A percentile compares a stretch with the other conserved stretches of the same genome.
phyloP scores from a whole-genome alignment of 1,140 invertebrate genomes.

The Mactra quadrangularis region DNA sequence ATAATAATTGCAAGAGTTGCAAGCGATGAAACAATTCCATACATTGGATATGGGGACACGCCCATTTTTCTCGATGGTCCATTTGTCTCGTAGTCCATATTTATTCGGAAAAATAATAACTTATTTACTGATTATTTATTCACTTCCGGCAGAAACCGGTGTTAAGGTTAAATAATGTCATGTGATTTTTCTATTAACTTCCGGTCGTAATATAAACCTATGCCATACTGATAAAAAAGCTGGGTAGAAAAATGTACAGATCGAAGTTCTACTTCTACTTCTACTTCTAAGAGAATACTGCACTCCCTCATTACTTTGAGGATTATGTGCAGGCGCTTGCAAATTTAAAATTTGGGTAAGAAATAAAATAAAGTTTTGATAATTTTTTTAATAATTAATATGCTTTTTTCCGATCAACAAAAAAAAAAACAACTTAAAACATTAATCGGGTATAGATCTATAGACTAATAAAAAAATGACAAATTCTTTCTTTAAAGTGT shows the following conservation, averaged over 20 bases:
- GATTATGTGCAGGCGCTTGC: too few relatives aligned
- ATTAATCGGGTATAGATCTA: too few relatives aligned
- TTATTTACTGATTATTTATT: conserved; percentile 41
- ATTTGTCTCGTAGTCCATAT: conserved; percentile 56
- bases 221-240: not conserved
- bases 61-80: conserved; percentile 53
- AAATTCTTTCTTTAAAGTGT: too few relatives aligned
- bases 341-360: too few relatives aligned
- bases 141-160: conserved; percentile 42
- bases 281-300: too few relatives aligned
- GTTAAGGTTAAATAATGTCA: conserved; percentile 30
- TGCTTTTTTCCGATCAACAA: too few relatives aligned
- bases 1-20: conserved; percentile 60
- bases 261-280: too few relatives aligned
- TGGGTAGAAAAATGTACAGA: not conserved
- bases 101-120: not conserved
- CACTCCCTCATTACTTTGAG: too few relatives aligned
- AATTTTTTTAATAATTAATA: too few relatives aligned
- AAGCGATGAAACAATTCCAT: conserved; percentile 49
- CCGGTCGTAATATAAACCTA: conserved; percentile 21
- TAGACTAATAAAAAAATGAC: too few relatives aligned
- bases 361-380: too few relatives aligned
- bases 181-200: conserved; percentile 37
- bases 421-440: too few relatives aligned
- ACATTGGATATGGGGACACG: conserved; percentile 67